phyloP scores from a whole-genome alignment of 2,113 vertebrate genomes.

The Pomatorhinus ruficollis region DNA sequence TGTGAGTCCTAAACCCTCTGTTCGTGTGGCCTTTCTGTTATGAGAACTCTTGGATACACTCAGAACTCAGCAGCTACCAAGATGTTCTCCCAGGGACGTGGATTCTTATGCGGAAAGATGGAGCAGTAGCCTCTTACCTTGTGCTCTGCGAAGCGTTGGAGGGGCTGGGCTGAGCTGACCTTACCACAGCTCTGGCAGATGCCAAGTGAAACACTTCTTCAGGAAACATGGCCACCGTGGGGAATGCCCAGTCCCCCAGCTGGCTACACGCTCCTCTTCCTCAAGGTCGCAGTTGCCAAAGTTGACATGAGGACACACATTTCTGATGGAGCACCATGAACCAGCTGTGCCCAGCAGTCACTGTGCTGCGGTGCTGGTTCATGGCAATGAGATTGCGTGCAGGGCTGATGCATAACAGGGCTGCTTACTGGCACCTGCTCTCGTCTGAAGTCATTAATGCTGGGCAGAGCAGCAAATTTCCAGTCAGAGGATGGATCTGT shows the following conservation, averaged over 20 bases:
- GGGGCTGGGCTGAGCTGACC: neutral
- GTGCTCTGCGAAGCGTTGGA: neutral
- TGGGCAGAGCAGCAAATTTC: slow-evolving; percentile 23
- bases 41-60: neutral
- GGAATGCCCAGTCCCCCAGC: neutral
- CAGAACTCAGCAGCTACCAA: neutral
- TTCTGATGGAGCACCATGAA: neutral
- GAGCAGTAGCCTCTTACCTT: neutral
- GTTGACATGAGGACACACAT: neutral
- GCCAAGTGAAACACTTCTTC: neutral
- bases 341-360: neutral
- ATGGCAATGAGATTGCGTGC: neutral
- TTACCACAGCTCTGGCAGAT: neutral
- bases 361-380: neutral
- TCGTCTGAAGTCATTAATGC: neutral
- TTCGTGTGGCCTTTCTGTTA: fast-evolving
- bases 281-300: neutral
- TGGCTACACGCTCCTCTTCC: neutral
- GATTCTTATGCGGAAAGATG: fast-evolving
- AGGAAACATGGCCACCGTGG: neutral
- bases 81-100: neutral
- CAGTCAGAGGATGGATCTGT: neutral
- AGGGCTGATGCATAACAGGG: neutral
- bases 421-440: slow-evolving; percentile 19
- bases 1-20: neutral